These are phyloP conservation scores for Myrmecophaga tridactyla DNA, from an alignment of 2,113 vertebrate species.

Conservation along the genomic window DNA sequence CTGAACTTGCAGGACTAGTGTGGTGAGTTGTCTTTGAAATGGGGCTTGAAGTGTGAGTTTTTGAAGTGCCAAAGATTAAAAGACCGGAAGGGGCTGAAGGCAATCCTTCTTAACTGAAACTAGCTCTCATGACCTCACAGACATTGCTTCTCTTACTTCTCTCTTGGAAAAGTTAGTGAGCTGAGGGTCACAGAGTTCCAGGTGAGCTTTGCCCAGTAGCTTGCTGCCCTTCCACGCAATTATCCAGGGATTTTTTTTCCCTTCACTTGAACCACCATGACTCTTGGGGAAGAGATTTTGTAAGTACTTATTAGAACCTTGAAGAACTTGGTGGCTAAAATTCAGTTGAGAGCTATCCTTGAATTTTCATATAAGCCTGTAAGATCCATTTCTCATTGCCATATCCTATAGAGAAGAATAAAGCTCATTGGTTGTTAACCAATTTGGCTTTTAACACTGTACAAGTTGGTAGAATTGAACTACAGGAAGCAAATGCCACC, in stretches of 20 bases:
- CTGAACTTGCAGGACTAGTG: not conserved
- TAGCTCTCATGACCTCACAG: not conserved
- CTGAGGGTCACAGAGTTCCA: not conserved
- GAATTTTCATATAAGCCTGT: not conserved
- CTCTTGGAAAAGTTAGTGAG: not conserved
- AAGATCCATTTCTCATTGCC: not conserved
- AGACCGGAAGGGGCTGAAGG: not conserved
- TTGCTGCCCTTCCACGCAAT: not conserved
- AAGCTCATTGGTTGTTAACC: rapidly evolving
- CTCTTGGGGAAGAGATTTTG: not conserved
- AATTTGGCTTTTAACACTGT: not conserved
- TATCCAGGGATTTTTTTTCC: not conserved
- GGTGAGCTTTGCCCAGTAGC: not conserved
- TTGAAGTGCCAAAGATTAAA: not conserved
- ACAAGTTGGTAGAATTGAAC: not conserved
- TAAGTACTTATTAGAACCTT: not conserved
- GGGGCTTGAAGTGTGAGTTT: not conserved
- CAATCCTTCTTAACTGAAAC: not conserved
- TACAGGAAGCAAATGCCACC: not conserved
- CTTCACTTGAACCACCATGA: rapidly evolving
- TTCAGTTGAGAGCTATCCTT: not conserved
- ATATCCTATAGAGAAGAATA: not conserved
- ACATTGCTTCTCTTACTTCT: not conserved
- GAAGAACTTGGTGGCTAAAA: not conserved
- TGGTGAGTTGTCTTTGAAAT: not conserved